Evolutionary conservation across 1,140 invertebrate genomes (phyloP), one percentile per base, ranked within the genome.

Genomic region (Luehdorfia chinensis): DNA sequence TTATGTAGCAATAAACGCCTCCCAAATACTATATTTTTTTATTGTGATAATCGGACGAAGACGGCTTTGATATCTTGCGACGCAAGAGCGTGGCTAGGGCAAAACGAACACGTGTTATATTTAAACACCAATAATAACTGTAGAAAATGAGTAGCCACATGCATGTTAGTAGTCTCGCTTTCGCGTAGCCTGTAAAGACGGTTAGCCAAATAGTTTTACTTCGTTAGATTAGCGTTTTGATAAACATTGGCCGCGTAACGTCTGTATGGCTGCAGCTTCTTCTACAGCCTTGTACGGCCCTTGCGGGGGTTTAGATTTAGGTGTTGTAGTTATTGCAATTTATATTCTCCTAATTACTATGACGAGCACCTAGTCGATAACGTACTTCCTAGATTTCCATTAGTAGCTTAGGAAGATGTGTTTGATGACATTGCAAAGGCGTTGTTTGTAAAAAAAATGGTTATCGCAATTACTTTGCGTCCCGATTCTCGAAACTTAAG

Each of bases 1-100:
- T 44, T 60, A 45, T 32, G 2, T 59, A 64, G 61, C 57, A 50
- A 56, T 62, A 58, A 51, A 55, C 30, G 46, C 19, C 52, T 58
- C 34, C 34, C 34, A 37, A 37, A 37, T 37, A 37, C 34, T 37
- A 37, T 37, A 37, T 37, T 37, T 37, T 37, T 37, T 37, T 37
- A 37, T 37, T 37, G 34, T 37, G 34, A 37, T 37, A 37, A 2
- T 2, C 18, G 34, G 5, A 19, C 34, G 32, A n/a, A 12, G 31
- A 32, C 7, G 13, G 31, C 13, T 32, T 32, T n/a, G n/a, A n/a
- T n/a, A n/a, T 32, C 31, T 15, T 14, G 4, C 6, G 13, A 14
- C 14, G n/a, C n/a, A n/a, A n/a, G n/a, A n/a, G n/a, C n/a, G n/a
- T n/a, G n/a, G n/a, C n/a, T n/a, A n/a, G n/a, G n/a, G n/a, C n/a